Base-by-base conservation (phyloP, 2,113 vertebrate species). In the Periophthalmodon schlosseri region DNA sequence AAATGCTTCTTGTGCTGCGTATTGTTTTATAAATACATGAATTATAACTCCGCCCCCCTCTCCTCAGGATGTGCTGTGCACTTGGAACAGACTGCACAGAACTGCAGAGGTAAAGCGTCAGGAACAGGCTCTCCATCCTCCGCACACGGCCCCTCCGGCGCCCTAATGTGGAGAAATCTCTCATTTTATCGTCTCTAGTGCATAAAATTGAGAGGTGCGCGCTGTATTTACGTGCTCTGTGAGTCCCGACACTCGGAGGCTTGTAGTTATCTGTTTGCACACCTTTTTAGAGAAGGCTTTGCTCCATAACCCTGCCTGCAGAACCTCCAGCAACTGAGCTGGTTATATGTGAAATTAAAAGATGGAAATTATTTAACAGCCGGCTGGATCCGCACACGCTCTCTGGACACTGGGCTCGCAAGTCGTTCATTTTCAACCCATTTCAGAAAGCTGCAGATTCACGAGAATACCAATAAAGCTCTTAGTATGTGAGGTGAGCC, bases 301-400 rank as follows among this genome's bases (percentile, higher is more conserved):
- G 83, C 44, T 79, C 75, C 72, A 82, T 61, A 68, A 66, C 76
- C 47, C 75, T 36, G 70, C 75, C 76, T 79, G 16, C 65, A 76
- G 44, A 80, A 75, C 83, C 57, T 74, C 75, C 73, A 88, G 80
- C 83, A 87, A 85, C 78, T 86, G 87, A 89, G 88, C 82, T 90
- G 88, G 84, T 90, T 88, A 87, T 83, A 87, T 87, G 88, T 90
- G 86, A 89, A 91, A 92, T 89, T 82, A 90, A 84, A 88, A 85
- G 57, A 28, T 57, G 70, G 70, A 86, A 81, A 79, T 81, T 68
- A 87, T 86, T 86, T 84, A 79, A 88, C 84, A 90, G 79, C 81
- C 36, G 68, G 78, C 78, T 89, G 84, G 56, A 46, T 76, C 75
- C 57, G 83, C 82, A 84, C 88, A 72, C 61, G 82, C 44, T 68